Percentiles rank a stretch among this genome's conserved stretches.
Conservation (phyloP, 2,113 vertebrate genomes). For the Dasyornis broadbenti region DNA sequence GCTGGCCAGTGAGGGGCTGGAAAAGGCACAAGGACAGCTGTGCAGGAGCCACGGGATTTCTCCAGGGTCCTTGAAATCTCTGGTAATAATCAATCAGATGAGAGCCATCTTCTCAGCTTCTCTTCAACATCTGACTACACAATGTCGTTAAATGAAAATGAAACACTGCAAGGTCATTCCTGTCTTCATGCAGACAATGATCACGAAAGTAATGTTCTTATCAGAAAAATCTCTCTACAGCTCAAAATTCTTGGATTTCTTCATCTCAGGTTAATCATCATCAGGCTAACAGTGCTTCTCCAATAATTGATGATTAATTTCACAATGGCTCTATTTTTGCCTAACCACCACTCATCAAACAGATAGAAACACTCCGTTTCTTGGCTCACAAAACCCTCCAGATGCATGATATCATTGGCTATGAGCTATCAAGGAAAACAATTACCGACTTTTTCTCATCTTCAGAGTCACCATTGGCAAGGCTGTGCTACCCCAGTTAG, state of each 20-base stretch:
- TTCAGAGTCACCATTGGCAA: background rate
- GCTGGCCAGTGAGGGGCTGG: background rate
- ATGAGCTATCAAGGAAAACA: background rate
- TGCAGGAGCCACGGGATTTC: background rate
- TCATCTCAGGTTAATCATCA: background rate
- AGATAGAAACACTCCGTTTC: background rate
- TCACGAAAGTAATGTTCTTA: background rate
- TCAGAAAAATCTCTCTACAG: background rate
- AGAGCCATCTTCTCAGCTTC: background rate
- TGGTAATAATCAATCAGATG: background rate
- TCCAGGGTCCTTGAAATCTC: background rate
- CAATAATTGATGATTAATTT: background rate
- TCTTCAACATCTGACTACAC: background rate
- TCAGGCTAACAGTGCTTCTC: background rate
- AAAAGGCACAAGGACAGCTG: background rate
- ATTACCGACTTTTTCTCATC: background rate
- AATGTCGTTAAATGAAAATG: background rate
- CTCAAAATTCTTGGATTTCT: background rate
- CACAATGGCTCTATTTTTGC: background rate
- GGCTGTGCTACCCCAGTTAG: background rate
- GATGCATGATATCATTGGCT: background rate
- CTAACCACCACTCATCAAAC: background rate
- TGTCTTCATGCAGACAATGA: background rate
- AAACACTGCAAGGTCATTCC: slow-evolving; percentile 7
- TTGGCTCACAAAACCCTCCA: background rate